Percentiles rank a stretch among this genome's conserved stretches.
These are phyloP conservation scores for Matsumurasca onukii DNA, from an alignment of 1,140 invertebrate genomes.

Conservation along the genomic window DNA sequence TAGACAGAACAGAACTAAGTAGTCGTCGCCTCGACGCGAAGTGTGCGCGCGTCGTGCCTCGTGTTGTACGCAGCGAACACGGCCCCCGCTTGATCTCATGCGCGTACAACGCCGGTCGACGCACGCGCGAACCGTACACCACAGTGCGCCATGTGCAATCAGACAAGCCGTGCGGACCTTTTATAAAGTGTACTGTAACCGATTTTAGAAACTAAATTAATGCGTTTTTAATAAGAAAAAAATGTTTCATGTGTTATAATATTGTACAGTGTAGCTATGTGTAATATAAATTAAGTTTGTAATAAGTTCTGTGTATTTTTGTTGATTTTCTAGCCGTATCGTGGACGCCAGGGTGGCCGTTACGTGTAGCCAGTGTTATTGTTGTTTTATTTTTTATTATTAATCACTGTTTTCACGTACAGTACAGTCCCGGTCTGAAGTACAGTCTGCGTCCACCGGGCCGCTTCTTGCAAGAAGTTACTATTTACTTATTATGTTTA, in stretches of 20 bases:
- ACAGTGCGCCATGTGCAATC: constrained; percentile 6
- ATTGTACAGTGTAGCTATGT: constrained; percentile 33
- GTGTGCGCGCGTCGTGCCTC: too few relatives aligned
- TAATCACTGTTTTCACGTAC: constrained; percentile 15
- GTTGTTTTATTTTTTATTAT: constrained; percentile 10
- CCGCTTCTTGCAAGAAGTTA: neutral
- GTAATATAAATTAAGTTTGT: constrained; percentile 31
- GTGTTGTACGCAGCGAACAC: too few relatives aligned
- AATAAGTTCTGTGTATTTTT: constrained; percentile 16
- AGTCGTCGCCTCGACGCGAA: too few relatives aligned
- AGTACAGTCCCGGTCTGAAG: neutral
- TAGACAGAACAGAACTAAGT: too few relatives aligned
- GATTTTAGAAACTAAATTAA: constrained; percentile 27
- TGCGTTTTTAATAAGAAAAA: constrained; percentile 33
- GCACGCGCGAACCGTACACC: neutral
- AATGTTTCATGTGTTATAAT: constrained; percentile 31
- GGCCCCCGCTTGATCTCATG: neutral
- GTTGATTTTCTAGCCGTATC: constrained; percentile 10
- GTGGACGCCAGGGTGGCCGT: constrained; percentile 7
- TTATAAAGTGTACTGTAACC: constrained; percentile 18
- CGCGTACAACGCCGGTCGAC: neutral
- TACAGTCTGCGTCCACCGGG: neutral
- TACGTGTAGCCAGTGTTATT: constrained; percentile 15
- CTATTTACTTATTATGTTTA: constrained; percentile 7
- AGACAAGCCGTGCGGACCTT: neutral